Evolutionary conservation across 2,888 invertebrate species (phyloP), one percentile per base, ranked within the genome.

Genomic region (Pecten maximus): DNA sequence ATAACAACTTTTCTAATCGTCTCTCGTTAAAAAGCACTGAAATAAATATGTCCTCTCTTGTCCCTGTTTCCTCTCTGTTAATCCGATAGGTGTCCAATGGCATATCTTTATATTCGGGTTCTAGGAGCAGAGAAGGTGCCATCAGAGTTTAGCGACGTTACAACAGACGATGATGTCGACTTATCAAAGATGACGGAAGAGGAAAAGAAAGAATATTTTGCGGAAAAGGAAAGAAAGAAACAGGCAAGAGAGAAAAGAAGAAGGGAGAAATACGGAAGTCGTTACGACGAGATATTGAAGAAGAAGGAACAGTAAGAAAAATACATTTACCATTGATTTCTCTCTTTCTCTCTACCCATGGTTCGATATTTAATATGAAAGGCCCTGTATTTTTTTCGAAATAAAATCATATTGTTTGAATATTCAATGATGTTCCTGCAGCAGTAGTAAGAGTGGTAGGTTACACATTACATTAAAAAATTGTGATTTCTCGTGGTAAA

Each of bases 231-330:
- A 96, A 98, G 98, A 95, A 98, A 98, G 97, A 98, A 98, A 97
- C 97, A 97, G 93, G 98, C 98, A 97, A 98, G 98, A 97, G 98
- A 96, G 91, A 93, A 94, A 87, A 92, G 94, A 48, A 88, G 96
- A 88, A 89, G 93, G 40, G 95, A 95, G 89, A 96, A 96, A 93
- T 95, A 95, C 89, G 95, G 95, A 10, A 95, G 95, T 90, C 94
- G 95, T 91, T 96, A 96, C 91, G 95, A 96, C 48, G 95, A 96
- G 60, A 96, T 96, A 88, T 94, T 95, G 94, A 95, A 94, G 90
- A 95, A 95, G 90, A 93, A 95, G 89, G 92, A 95, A 88, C 92
- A 92, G 96, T 96, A 93, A 92, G 94, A 90, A 23, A 23, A 40
- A 48, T 19, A 19, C 6, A 23, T 54, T 15, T 54, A 23, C 6